A percentile compares a stretch with the other conserved stretches of the same genome.
phyloP scores from a whole-genome alignment of 2,888 invertebrate species.

The Lissocephala sabroskyi region DNA sequence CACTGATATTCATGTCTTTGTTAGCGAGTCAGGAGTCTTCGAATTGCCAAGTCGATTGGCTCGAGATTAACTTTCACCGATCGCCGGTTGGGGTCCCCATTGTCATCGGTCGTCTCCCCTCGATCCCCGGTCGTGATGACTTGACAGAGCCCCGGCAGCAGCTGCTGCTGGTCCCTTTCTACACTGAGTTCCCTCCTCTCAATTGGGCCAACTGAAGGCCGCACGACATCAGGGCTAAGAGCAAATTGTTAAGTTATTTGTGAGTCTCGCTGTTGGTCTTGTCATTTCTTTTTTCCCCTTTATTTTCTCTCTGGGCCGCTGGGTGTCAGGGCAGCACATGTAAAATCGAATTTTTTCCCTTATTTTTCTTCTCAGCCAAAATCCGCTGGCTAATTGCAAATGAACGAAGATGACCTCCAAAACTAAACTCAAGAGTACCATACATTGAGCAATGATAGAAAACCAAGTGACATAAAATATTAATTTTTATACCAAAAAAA shows the following conservation, averaged over 20 bases:
- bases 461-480: too few relatives aligned
- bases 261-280: conserved; percentile 46
- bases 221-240: conserved; percentile 36
- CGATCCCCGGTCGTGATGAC: conserved; percentile 62
- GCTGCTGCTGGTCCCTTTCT: not conserved
- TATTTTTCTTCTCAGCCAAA: not conserved
- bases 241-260: conserved; percentile 65
- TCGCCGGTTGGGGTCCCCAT: conserved; percentile 18
- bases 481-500: too few relatives aligned
- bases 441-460: too few relatives aligned
- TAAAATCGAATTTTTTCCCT: not conserved
- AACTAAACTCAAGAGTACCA: too few relatives aligned
- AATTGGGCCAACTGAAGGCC: conserved; percentile 1
- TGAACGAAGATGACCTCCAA: too few relatives aligned
- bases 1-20: conserved; percentile 63
- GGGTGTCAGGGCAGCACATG: not conserved
- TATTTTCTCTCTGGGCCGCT: not conserved
- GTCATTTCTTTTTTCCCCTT: not conserved
- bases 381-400: too few relatives aligned
- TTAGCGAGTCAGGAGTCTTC: conserved; percentile 39
- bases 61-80: conserved; percentile 60
- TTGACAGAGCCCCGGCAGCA: conserved; percentile 11
- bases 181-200: too few relatives aligned
- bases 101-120: too few relatives aligned
- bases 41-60: conserved; percentile 54